Percentiles rank a stretch among this genome's conserved stretches.
Conservation (phyloP, 2,888 invertebrate genomes). For the Saturnia pavonia region DNA sequence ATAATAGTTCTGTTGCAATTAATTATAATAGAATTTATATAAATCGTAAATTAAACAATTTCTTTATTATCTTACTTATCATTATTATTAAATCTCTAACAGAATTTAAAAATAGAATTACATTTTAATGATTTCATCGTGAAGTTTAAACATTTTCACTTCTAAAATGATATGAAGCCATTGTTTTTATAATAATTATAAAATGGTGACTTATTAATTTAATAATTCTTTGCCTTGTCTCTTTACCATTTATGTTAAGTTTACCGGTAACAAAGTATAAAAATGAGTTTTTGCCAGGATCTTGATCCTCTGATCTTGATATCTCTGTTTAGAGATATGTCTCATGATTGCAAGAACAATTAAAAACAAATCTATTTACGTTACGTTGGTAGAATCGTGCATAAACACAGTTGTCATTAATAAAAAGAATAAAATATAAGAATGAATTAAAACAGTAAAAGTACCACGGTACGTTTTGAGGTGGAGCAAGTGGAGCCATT, state of each 20-base stretch:
- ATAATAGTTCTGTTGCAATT: background rate
- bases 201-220: background rate
- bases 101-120: background rate
- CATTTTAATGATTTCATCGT: background rate
- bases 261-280: background rate
- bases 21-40: background rate
- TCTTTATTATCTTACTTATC: too few species aligned
- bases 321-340: too few species aligned
- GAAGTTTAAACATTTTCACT: background rate
- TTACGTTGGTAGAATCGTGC: too few species aligned
- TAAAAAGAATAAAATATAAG: background rate
- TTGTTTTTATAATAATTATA: background rate
- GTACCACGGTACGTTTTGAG: constrained; percentile 2
- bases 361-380: too few species aligned
- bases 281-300: too few species aligned
- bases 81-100: too few species aligned
- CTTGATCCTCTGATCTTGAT: too few species aligned
- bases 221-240: background rate
- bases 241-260: background rate
- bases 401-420: too few species aligned
- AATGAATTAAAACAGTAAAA: background rate
- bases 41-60: too few species aligned
- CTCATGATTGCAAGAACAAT: too few species aligned
- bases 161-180: background rate
- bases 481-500: background rate